Evolutionary conservation across 2,888 invertebrate species (phyloP), one percentile per base, ranked within the genome.

Genomic region (Campoplex nolae): DNA sequence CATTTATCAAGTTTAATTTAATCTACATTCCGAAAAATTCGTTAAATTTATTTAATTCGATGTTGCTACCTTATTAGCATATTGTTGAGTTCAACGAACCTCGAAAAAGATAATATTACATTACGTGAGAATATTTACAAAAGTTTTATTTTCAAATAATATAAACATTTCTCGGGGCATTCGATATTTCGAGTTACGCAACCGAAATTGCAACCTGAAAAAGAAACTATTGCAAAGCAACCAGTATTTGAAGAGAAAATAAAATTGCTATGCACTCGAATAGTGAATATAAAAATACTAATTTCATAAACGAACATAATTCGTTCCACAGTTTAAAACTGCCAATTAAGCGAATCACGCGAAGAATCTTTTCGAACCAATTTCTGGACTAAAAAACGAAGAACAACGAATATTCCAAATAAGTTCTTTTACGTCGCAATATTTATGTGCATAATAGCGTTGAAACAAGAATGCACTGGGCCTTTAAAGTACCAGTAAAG

Each of bases 21-120:
- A 42, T 68, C 23, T 18, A 42, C 68, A 54, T 74, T 54, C 54
- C 54, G 38, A 4, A 23, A 16, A 32, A 42, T n/a, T 38, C 42
- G 67, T 42, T 68, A 2, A 42, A 42, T n/a, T 68, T 68, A 38
- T 68, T 68, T 8, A 68, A 70, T 28, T 70, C 48, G 3, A 70
- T 8, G 16, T 23, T 70, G 11, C 45, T 13, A 28, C 13, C 28
- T 70, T 1, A 16, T 45, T 70, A 28, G 45, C 45, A 70, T 28
- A 70, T 70, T 70, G 8, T 48, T 28, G 48, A 18, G 70, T 68
- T 62, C 6, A 32, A 62, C 9, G 67, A 45, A 45, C 45, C 70
- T 8, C 28, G 32, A 4, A 32, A 62, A 7, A 32, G 62, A 32
- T 62, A 62, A 62, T 32, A 16, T 32, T 58, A 28, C 58, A 58